phyloP scores from a whole-genome alignment of 2,797 vertebrate genomes.

The Hyperoplus immaculatus region DNA sequence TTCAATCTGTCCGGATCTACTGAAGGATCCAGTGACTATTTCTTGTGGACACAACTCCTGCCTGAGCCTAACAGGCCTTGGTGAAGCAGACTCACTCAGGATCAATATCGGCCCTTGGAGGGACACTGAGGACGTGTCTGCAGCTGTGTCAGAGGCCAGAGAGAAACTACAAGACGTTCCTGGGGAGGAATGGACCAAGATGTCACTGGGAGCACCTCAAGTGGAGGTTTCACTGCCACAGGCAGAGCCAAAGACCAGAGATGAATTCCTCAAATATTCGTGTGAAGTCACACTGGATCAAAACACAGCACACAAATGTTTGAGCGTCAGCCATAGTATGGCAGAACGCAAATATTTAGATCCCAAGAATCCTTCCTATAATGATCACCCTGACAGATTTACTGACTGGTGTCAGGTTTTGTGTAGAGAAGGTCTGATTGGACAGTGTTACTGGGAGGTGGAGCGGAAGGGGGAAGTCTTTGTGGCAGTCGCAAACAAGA shows the following conservation, averaged over 20 bases:
- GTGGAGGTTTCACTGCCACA: not conserved
- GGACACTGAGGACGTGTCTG: not conserved
- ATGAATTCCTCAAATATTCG: constrained; percentile 10
- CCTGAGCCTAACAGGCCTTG: constrained; percentile 4
- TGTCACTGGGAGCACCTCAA: not conserved
- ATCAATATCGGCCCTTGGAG: not conserved
- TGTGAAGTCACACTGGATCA: constrained; percentile 32
- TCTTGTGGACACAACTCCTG: constrained; percentile 41
- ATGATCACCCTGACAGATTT: too few species aligned
- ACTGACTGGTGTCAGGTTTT: constrained; percentile 1
- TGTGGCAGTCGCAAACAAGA: constrained; percentile 6
- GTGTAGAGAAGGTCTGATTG: constrained; percentile 13
- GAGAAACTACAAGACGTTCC: constrained; percentile 26
- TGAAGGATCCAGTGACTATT: constrained; percentile 35
- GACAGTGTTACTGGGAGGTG: constrained; percentile 23
- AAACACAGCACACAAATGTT: constrained; percentile 5
- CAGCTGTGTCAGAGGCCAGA: constrained; percentile 15
- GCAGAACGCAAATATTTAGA: too few species aligned
- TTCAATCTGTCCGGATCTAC: constrained; percentile 37
- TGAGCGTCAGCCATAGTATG: not conserved
- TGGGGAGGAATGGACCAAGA: not conserved
- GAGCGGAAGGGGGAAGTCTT: not conserved
- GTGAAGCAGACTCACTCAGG: too few species aligned
- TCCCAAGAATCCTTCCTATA: too few species aligned
- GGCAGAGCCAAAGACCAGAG: constrained; percentile 17